Conservation (phyloP, 2,797 vertebrate genomes). For the Allobates femoralis region DNA sequence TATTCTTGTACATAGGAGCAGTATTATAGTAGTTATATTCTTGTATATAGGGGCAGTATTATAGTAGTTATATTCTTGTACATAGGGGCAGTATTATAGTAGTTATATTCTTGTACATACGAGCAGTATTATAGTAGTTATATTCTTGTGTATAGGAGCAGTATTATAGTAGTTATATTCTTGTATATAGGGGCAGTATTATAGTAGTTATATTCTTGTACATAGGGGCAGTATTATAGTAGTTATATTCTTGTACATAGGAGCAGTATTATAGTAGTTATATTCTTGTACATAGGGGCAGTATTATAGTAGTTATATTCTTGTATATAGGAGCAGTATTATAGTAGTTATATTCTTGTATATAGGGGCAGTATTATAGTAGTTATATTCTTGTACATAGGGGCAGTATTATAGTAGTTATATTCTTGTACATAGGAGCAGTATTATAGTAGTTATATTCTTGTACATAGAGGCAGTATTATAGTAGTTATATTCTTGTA, state of each 20-base stretch:
- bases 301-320: conserved; percentile 23
- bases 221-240: neutral
- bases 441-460: conserved; percentile 20
- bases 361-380: neutral
- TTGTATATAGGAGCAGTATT: neutral
- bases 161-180: conserved; percentile 20
- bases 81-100: neutral
- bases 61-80: neutral
- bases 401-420: neutral
- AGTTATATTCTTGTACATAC: neutral
- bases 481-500: conserved; percentile 1
- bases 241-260: conserved; percentile 3
- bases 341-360: conserved; percentile 3
- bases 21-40: neutral
- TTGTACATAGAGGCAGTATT: neutral
- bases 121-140: neutral
- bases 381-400: too few species aligned
- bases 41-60: neutral
- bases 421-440: neutral
- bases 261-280: neutral
- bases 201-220: conserved; percentile 4
- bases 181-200: neutral
- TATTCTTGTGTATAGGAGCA: neutral
- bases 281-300: conserved; percentile 6
- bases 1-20: conserved; percentile 7